phyloP scores from a whole-genome alignment of 2,888 invertebrate species.

The Uropetala carovei region DNA sequence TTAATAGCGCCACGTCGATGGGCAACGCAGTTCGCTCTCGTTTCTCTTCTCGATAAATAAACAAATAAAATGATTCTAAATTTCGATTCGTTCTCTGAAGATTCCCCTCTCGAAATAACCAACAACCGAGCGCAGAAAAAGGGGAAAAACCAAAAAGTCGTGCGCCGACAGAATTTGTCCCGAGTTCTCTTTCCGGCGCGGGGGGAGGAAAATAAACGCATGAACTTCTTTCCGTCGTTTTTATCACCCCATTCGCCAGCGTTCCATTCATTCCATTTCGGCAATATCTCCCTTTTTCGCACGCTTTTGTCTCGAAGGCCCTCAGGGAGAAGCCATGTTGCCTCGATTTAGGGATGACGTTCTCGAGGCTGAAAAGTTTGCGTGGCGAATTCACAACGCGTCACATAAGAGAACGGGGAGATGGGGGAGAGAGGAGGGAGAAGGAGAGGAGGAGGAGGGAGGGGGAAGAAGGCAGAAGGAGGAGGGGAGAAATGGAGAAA shows the following conservation, averaged over 20 bases:
- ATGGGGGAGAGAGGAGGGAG: too few relatives aligned
- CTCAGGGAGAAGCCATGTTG: not conserved
- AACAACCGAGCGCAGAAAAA: not conserved
- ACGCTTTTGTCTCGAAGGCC: not conserved
- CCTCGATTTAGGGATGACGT: constrained; percentile 17
- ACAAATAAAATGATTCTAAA: not conserved
- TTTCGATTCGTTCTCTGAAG: not conserved
- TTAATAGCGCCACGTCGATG: not conserved
- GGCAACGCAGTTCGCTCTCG: not conserved
- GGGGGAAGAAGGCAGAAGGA: not conserved
- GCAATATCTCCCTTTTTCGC: not conserved
- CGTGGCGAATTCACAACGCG: not conserved
- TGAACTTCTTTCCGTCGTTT: not conserved
- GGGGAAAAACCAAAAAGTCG: not conserved
- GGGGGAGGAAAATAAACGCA: not conserved
- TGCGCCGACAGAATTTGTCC: too few relatives aligned
- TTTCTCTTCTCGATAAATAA: not conserved
- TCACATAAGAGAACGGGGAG: too few relatives aligned
- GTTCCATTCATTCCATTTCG: not conserved
- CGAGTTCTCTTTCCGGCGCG: not conserved
- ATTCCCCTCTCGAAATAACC: not conserved
- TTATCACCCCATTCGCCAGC: not conserved
- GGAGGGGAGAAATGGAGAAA: not conserved
- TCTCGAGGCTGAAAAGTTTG: not conserved
- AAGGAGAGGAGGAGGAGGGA: not conserved